These are phyloP conservation scores for Halocynthia roretzi DNA, from an alignment of 23 tunicate species.

Conservation along the genomic window DNA sequence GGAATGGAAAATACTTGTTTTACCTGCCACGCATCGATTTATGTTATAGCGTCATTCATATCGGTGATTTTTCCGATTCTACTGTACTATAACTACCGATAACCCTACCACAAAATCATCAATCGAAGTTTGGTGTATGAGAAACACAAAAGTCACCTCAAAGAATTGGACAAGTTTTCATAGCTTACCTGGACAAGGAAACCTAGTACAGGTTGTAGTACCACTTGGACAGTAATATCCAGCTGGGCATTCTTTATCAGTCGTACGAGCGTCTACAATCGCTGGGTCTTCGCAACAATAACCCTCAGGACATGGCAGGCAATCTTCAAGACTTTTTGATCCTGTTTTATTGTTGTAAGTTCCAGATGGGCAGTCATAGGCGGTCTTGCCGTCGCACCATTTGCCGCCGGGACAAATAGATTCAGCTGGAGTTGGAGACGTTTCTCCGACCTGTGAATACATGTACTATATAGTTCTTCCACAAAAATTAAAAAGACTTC, in stretches of 20 bases:
- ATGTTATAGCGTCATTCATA: too few relatives aligned
- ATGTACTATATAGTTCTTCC: neutral
- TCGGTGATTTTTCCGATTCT: too few relatives aligned
- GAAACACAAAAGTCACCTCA: too few relatives aligned
- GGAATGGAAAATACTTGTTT: too few relatives aligned
- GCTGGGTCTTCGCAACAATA: constrained; percentile 56
- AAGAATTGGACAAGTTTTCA: too few relatives aligned
- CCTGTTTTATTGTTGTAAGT: constrained; percentile 77
- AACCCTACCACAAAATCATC: too few relatives aligned
- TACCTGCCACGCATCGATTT: too few relatives aligned
- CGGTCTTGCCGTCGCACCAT: constrained; percentile 70
- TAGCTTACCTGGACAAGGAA: constrained; percentile 78
- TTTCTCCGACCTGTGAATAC: constrained; percentile 40
- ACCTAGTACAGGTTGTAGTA: constrained; percentile 40
- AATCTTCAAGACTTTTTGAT: constrained; percentile 27
- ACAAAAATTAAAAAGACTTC: neutral
- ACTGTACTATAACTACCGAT: too few relatives aligned
- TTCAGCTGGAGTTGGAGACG: constrained; percentile 40
- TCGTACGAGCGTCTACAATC: constrained; percentile 25
- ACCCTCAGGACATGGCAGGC: constrained; percentile 67
- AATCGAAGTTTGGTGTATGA: too few relatives aligned
- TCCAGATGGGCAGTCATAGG: constrained; percentile 65
- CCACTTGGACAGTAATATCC: constrained; percentile 86
- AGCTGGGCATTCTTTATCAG: constrained; percentile 26
- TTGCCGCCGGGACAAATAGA: constrained; percentile 55